These are phyloP conservation scores for Nemurella pictetii DNA, from an alignment of 2,888 invertebrate genomes.

Conservation along the genomic window DNA sequence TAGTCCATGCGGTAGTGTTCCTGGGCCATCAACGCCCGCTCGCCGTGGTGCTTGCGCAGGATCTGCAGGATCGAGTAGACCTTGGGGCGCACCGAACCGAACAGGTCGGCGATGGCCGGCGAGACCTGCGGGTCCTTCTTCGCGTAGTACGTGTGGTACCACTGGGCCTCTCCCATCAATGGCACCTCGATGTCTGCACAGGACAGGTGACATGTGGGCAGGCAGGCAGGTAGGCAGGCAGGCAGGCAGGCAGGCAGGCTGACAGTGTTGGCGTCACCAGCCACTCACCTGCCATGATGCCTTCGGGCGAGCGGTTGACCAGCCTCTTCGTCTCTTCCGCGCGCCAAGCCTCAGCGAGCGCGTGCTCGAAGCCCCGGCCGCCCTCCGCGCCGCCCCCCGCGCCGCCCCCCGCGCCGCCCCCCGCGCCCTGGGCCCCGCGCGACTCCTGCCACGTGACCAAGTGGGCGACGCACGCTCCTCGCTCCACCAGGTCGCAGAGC, in stretches of 20 bases:
- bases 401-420: constrained; percentile 52
- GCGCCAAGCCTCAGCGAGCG: constrained; percentile 53
- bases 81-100: constrained; percentile 54
- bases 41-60: constrained; percentile 48
- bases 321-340: constrained; percentile 51
- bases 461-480: constrained; percentile 50
- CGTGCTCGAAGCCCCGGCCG: constrained; percentile 46
- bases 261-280: too few species aligned
- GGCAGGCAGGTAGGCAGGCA: too few species aligned
- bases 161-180: constrained; percentile 53
- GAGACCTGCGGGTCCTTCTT: constrained; percentile 47
- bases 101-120: constrained; percentile 51
- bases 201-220: background rate
- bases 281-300: constrained; percentile 49
- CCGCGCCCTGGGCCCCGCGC: constrained; percentile 45
- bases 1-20: constrained; percentile 52
- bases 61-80: constrained; percentile 54
- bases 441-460: constrained; percentile 54
- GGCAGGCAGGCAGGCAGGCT: too few species aligned
- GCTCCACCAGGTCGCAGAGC: constrained; percentile 52
- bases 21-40: constrained; percentile 48
- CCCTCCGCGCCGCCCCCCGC: constrained; percentile 52
- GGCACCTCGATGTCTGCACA: constrained; percentile 50
- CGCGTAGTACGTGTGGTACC: constrained; percentile 47
- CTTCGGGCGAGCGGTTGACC: constrained; percentile 48